Evolutionary conservation across 2,113 vertebrate species (phyloP).

Genomic region (Cyprinodon variegatus): DNA sequence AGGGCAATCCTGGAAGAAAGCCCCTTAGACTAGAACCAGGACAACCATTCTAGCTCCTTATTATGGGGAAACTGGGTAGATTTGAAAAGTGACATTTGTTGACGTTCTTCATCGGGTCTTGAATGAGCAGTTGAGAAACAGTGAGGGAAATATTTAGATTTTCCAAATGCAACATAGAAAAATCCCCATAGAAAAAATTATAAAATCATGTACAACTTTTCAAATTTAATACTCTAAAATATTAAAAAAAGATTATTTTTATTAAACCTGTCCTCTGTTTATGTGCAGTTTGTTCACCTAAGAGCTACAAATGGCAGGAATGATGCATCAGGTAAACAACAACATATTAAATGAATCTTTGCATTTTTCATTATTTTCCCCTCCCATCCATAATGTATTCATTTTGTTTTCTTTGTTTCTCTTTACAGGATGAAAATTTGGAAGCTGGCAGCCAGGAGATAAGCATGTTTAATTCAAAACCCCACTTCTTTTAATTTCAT

Average conservation of each 20-base stretch:
- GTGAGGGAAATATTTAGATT: too few species aligned
- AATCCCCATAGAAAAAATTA: too few species aligned
- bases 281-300: conserved; percentile 80
- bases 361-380: neutral
- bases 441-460: conserved; percentile 31
- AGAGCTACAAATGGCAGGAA: conserved; percentile 44
- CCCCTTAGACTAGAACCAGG: too few species aligned
- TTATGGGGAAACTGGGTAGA: too few species aligned
- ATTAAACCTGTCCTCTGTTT: conserved; percentile 1
- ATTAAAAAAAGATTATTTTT: neutral
- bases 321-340: conserved; percentile 49
- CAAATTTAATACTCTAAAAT: too few species aligned
- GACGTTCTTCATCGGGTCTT: too few species aligned
- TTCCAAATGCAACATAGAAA: too few species aligned
- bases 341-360: neutral
- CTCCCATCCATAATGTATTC: neutral
- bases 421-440: conserved; percentile 46
- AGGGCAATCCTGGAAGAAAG: too few species aligned
- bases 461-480: conserved; percentile 23
- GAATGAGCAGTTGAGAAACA: too few species aligned
- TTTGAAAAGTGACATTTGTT: too few species aligned
- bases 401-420: neutral
- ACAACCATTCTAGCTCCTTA: too few species aligned
- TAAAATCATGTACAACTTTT: too few species aligned
- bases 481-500: conserved; percentile 41